Evolutionary conservation across 2,797 vertebrate species (phyloP), one percentile per base, ranked within the genome.

Genomic region (Epinephelus coioides): DNA sequence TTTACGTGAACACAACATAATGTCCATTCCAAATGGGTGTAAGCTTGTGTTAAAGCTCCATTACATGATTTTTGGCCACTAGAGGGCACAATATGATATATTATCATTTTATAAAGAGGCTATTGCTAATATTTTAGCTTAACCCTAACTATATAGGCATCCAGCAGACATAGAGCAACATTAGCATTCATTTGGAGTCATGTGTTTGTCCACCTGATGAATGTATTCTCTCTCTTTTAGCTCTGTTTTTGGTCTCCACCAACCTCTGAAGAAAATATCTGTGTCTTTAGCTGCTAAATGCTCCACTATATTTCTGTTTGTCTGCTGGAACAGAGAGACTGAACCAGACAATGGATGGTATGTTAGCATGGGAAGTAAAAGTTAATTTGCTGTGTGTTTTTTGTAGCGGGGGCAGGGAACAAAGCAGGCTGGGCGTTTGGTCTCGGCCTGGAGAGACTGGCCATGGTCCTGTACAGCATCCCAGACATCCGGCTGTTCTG

Each of bases 401-500:
- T 54, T 60, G 21, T 92, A 99, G 97, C 97, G 55, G 97, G 98
- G 13, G 97, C 96, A 0, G 91, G 81, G 5, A 94, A 97, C 88
- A 97, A 95, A 91, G 93, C 97, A 5, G 98, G 98, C 81, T 99
- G 98, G 98, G 98, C 98, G 0, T 99, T 99, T 84, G 97, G 97
- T 49, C 92, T 99, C 21, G 98, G 98, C 11, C 92, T 99, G 90
- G 98, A 99, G 92, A 93, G 97, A 8, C 90, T 99, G 86, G 97
- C 97, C 78, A 98, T 99, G 98, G 95, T 98, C 65, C 95, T 99
- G 25, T 99, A 97, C 0, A 15, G 93, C 60, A 98, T 98, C 86
- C 96, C 97, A 0, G 98, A 99, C 85, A 99, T 99, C 92, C 95
- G 98, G 3, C 93, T 99, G 19, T 99, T 99, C 93, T 99, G 97